Evolutionary conservation across 2,113 vertebrate genomes (phyloP), one percentile per base, ranked within the genome.

Genomic region (Osmerus eperlanus): DNA sequence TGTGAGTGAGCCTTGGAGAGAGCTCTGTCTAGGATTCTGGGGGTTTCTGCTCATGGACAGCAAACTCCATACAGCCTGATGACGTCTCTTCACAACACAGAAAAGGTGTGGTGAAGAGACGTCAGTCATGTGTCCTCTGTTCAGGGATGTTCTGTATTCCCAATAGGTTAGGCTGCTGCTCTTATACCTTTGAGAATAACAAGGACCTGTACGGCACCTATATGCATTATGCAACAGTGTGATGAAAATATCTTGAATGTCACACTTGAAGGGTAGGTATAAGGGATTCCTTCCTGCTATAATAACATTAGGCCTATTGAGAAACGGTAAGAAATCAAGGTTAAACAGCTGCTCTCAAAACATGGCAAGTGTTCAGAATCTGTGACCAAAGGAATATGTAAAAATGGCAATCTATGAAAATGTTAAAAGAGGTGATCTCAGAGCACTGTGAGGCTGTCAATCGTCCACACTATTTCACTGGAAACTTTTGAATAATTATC

Each of bases 171-270:
- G 41, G 4, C 15, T 36, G 4, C 23, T 62, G 25, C 25, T 62
- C 21, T 18, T 59, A 18, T 73, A 72, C 29, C 72, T 67, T 62
- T 41, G 67, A 36, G 21, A 74, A 72, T 70, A 75, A 82, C 79
- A 77, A 18, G 36, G 71, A 68, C 68, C 32, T 60, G 64, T 32
- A 67, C 47, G 51, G 76, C 61, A 66, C 12, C 19, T 58, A 76
- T 58, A 76, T 83, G 36, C 53, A 74, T 83, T 80, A 85, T 84
- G 75, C 78, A 88, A 70, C 70, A 78, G 76, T n/a, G 6, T 53
- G 65, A 75, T 52, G 29, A 72, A 68, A 72, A 74, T 65, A 41
- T 51, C 52, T 73, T 73, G 73, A 78, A 80, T 86, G 85, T 85
- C 85, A 79, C 66, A 54, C 76, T 52, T 68, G 61, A 85, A 66